A percentile compares a stretch with the other conserved stretches of the same genome.
These are phyloP conservation scores for Sipha flava DNA, from an alignment of 1,140 invertebrate genomes.

Conservation along the genomic window DNA sequence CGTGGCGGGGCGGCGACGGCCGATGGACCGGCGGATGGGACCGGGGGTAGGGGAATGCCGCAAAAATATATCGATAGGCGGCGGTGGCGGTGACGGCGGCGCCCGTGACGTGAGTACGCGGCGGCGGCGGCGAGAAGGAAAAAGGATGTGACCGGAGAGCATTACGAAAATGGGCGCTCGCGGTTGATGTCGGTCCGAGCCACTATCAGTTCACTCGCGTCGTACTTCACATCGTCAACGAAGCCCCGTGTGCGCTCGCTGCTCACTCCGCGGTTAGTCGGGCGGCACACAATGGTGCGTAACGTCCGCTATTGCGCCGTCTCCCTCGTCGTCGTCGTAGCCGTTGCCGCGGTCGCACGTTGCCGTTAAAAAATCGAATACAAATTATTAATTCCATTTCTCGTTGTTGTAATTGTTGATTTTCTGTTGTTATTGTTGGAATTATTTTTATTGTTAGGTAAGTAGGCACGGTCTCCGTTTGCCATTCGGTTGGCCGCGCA, in stretches of 20 bases:
- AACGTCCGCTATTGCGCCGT: neutral
- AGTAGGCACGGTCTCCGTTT: too few relatives aligned
- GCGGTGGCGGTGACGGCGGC: neutral
- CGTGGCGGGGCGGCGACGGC: too few relatives aligned
- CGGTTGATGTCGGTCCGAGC: neutral
- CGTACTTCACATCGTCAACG: neutral
- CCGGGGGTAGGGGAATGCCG: neutral
- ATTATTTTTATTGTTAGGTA: neutral
- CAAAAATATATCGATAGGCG: neutral
- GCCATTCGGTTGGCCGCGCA: too few relatives aligned
- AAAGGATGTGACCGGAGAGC: conserved; percentile 3
- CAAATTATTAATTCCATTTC: neutral
- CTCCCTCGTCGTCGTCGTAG: too few relatives aligned
- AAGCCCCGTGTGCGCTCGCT: neutral
- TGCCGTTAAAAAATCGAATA: neutral
- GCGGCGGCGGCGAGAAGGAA: neutral
- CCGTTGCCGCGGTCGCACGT: neutral
- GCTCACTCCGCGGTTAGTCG: neutral
- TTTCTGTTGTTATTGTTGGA: neutral
- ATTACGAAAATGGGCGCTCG: neutral
- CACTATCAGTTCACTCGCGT: conserved; percentile 5
- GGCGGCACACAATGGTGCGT: neutral
- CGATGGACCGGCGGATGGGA: too few relatives aligned
- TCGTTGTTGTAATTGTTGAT: neutral
- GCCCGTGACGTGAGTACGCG: neutral